phyloP scores from a whole-genome alignment of 2,797 vertebrate species.

The Rhabdomys pumilio region DNA sequence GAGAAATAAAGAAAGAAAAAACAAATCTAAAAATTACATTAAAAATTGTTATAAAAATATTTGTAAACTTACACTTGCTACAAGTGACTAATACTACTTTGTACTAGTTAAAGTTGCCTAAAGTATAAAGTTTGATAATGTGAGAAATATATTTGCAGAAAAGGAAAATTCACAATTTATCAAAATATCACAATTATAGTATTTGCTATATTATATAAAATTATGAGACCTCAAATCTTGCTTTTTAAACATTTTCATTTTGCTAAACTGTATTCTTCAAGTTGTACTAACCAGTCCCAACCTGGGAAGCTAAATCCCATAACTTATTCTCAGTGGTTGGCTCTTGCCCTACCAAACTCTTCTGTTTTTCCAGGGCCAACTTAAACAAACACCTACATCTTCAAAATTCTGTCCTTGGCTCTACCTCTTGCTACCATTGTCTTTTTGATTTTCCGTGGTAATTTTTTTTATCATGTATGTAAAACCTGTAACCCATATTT shows the following conservation, averaged over 20 bases:
- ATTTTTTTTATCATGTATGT: neutral
- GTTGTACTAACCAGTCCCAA: neutral
- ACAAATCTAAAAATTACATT: neutral
- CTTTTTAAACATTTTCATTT: constrained; percentile 55
- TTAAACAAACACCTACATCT: neutral
- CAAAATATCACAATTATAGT: neutral
- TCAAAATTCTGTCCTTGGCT: neutral
- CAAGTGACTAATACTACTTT: constrained; percentile 20
- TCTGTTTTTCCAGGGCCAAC: constrained; percentile 5
- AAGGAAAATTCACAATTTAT: constrained; percentile 19
- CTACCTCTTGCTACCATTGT: neutral
- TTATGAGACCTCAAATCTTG: neutral
- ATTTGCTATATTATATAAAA: constrained; percentile 37
- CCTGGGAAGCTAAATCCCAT: neutral
- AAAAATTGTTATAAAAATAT: neutral
- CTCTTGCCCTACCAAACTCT: neutral
- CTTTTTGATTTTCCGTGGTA: constrained; percentile 32
- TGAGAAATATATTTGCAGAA: constrained; percentile 31
- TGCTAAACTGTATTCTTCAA: neutral
- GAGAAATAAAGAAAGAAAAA: neutral
- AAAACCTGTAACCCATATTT: constrained; percentile 14
- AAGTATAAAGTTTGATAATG: constrained; percentile 52
- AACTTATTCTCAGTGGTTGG: neutral
- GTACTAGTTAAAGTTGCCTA: constrained; percentile 12
- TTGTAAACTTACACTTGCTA: constrained; percentile 50